Percentiles rank a stretch among this genome's conserved stretches.
Conservation (phyloP, 1,140 invertebrate genomes). For the Saxidomus purpurata region DNA sequence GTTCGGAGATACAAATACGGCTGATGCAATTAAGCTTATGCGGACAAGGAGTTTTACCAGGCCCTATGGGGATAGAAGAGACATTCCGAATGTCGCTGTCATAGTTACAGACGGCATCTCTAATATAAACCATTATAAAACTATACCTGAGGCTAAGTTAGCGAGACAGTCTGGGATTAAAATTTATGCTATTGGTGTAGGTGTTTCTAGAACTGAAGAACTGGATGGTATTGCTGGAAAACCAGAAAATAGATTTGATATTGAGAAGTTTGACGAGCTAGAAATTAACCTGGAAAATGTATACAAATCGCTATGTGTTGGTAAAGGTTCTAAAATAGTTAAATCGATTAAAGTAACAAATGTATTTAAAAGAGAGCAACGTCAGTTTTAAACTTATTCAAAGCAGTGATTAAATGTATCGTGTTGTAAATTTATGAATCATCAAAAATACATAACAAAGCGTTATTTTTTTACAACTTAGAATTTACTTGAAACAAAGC, state of each 20-base stretch:
- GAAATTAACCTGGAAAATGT: slow-evolving; percentile 34
- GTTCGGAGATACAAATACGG: slow-evolving; percentile 79
- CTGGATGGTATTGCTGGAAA: slow-evolving; percentile 73
- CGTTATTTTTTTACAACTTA: no score
- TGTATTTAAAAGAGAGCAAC: no score
- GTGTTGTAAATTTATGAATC: not conserved
- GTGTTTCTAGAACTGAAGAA: slow-evolving; percentile 75
- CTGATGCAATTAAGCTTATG: slow-evolving; percentile 74
- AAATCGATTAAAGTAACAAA: no score
- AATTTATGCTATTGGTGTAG: slow-evolving; percentile 80
- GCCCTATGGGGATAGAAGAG: slow-evolving; percentile 75
- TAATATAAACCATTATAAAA: slow-evolving; percentile 77
- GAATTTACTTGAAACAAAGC: no score
- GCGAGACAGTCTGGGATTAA: slow-evolving; percentile 70
- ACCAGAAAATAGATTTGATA: slow-evolving; percentile 74
- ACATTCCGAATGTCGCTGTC: slow-evolving; percentile 76
- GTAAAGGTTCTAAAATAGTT: not conserved
- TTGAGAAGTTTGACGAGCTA: slow-evolving; percentile 76
- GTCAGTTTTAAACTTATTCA: no score
- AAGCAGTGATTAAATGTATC: not conserved
- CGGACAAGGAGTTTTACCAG: slow-evolving; percentile 71
- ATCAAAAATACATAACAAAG: no score
- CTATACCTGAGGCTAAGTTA: slow-evolving; percentile 75
- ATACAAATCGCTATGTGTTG: slow-evolving; percentile 33
- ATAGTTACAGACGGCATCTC: slow-evolving; percentile 80